Percentiles rank a stretch among this genome's conserved stretches.
Evolutionary conservation across 2,113 vertebrate genomes (phyloP).

Genomic region (Vicugna pacos): DNA sequence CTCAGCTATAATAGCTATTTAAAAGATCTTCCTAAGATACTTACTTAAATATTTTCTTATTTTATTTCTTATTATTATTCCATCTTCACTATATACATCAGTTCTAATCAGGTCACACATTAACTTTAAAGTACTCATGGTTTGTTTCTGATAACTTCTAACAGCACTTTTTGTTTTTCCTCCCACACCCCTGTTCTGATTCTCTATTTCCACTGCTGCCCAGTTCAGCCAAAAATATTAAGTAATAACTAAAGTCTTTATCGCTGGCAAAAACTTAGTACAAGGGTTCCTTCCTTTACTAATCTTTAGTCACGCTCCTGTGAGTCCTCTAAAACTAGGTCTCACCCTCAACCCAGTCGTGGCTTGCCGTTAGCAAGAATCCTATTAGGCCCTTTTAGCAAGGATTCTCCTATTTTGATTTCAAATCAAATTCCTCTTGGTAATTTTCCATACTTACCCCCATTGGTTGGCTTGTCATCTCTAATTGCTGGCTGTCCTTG

Average conservation of each 20-base stretch:
- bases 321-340: background rate
- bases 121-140: background rate
- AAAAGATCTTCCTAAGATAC: background rate
- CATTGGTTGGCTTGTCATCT: background rate
- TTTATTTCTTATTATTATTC: background rate
- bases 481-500: background rate
- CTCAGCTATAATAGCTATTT: background rate
- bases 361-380: background rate
- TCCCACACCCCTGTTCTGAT: background rate
- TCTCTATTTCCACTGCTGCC: background rate
- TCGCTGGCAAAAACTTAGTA: background rate
- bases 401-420: accelerated
- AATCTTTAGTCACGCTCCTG: background rate
- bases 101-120: background rate
- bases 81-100: background rate
- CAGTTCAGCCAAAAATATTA: background rate
- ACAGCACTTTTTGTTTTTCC: background rate
- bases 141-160: background rate
- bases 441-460: background rate
- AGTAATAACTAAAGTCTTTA: background rate
- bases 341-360: background rate
- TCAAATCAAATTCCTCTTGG: background rate
- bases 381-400: background rate
- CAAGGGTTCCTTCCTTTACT: background rate
- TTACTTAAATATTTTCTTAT: background rate